These are phyloP conservation scores for Ctena decussata DNA, from an alignment of 2,888 invertebrate genomes.

Conservation along the genomic window DNA sequence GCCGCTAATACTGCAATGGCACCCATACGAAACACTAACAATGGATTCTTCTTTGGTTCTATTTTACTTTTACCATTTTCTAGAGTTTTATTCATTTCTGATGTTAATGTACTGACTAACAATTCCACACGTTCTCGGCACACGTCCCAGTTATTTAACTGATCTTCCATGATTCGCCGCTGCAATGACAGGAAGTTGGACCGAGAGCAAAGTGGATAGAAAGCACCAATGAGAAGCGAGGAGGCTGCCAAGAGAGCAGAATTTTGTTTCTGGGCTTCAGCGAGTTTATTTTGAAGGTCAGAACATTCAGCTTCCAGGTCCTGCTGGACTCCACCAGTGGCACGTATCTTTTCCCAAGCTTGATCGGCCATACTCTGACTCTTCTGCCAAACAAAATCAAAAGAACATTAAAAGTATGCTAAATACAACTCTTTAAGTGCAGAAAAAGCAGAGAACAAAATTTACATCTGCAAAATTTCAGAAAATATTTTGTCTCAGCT, in stretches of 20 bases:
- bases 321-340: constrained; percentile 81
- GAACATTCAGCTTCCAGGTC: constrained; percentile 83
- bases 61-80: constrained; percentile 55
- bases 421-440: too few species aligned
- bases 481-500: too few species aligned
- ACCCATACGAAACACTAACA: constrained; percentile 80
- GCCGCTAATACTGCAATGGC: constrained; percentile 84
- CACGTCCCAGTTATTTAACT: constrained; percentile 77
- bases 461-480: too few species aligned
- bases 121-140: constrained; percentile 79
- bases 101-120: constrained; percentile 72
- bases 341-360: constrained; percentile 84
- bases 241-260: constrained; percentile 79
- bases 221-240: constrained; percentile 83
- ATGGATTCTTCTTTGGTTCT: constrained; percentile 64
- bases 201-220: constrained; percentile 81
- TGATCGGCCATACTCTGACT: constrained; percentile 85
- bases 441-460: too few species aligned
- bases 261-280: constrained; percentile 74
- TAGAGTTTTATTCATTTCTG: constrained; percentile 71
- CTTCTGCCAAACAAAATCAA: constrained; percentile 73
- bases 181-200: constrained; percentile 76
- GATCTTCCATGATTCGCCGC: constrained; percentile 80
- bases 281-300: constrained; percentile 76
- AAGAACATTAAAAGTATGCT: too few species aligned